Evolutionary conservation across 2,888 invertebrate genomes (phyloP), one percentile per base, ranked within the genome.

Genomic region (Strigamia crassipes): DNA sequence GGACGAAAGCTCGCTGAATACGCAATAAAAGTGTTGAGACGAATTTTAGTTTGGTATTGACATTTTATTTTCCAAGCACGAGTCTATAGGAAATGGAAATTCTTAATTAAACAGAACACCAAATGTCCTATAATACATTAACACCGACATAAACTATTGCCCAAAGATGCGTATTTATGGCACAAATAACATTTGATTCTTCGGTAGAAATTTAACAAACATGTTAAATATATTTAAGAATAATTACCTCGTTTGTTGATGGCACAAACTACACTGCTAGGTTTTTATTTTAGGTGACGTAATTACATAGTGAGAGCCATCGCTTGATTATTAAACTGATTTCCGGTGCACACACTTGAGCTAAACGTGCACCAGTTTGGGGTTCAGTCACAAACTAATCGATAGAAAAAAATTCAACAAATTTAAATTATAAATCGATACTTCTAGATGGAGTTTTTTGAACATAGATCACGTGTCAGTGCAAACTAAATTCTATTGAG

Each of bases 161-260:
- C 73, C 73, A 73, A 73, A 73, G 73, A 73, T 73, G 73, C 73
- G 73, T 73, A 73, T 73, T 73, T 73, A 73, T 73, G 73, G 73
- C 73, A 73, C 73, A 73, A 27, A 73, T 73, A 73, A 73, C 73
- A 73, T 73, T 73, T 73, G 73, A 73, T 73, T 73, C 73, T 73
- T 73, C 73, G n/a, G 73, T 73, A 73, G 73, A 73, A 73, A 73
- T 73, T 73, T 73, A 73, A 73, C 73, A 73, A 73, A 73, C 27
- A 73, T 73, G 73, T 73, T 73, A 73, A 31, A 73, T 73, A 31
- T 31, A 31, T 31, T 66, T 27, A 27, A 38, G 38, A 38, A 73
- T 31, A 31, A 31, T 73, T 73, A 73, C n/a, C 73, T 73, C 73
- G 31, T 73, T 73, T 73, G 73, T 73, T 31, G 73, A 73, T 73